These are phyloP conservation scores for Erythrolamprus reginae DNA, from an alignment of 2,113 vertebrate species.

Conservation along the genomic window DNA sequence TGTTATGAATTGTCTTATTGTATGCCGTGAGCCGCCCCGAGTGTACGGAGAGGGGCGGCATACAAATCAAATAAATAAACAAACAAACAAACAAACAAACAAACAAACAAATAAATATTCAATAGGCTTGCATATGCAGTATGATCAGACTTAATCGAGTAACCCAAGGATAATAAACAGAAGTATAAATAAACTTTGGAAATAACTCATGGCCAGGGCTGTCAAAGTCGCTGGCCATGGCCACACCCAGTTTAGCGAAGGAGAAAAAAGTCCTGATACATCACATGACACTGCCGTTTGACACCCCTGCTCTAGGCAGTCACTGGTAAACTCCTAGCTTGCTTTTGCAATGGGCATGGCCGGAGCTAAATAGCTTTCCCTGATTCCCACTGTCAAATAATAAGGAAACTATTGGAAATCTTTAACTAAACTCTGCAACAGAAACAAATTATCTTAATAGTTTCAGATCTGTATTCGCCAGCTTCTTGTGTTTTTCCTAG, in stretches of 20 bases:
- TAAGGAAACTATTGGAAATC: neutral
- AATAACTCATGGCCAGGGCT: neutral
- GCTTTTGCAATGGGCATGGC: neutral
- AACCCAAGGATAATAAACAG: constrained; percentile 13
- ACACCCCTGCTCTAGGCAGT: neutral
- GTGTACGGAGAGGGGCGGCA: no score
- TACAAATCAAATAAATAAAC: no score
- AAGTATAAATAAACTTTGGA: constrained; percentile 8
- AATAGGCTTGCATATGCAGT: neutral
- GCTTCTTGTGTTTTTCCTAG: neutral
- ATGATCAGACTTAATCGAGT: neutral
- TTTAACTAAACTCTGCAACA: neutral
- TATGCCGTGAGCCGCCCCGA: no score
- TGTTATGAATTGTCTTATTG: no score
- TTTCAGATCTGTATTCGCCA: neutral
- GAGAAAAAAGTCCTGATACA: no score
- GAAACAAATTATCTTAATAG: neutral
- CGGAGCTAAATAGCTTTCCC: neutral
- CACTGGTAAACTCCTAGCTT: neutral
- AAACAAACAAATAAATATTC: no score
- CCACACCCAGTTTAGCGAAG: no score
- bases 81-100: no score
- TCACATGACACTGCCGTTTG: no score
- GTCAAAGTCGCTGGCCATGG: no score
- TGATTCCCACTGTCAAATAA: neutral